phyloP scores from a whole-genome alignment of 2,113 vertebrate species.

The Charina bottae region DNA sequence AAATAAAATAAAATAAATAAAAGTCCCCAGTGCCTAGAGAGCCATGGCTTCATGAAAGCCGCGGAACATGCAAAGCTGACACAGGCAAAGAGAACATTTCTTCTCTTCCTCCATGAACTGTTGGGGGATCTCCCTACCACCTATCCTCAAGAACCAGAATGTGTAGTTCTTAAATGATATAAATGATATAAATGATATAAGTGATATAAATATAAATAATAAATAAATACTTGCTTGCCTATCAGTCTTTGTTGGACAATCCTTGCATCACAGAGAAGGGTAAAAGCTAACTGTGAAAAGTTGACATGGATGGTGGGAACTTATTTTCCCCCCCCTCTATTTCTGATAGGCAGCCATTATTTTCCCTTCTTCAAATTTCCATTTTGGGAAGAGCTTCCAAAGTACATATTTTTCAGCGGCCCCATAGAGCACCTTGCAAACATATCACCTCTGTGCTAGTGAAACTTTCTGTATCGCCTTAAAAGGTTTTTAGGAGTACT shows the following conservation, averaged over 20 bases:
- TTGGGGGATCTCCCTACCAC: background rate
- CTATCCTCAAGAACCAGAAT: background rate
- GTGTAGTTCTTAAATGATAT: background rate
- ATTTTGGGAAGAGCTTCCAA: background rate
- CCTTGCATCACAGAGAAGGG: background rate
- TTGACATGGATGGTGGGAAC: background rate
- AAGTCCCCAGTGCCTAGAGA: background rate
- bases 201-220: too few species aligned
- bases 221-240: background rate
- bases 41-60: background rate
- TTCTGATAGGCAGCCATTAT: background rate
- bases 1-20: too few species aligned
- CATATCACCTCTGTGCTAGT: too few species aligned
- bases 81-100: background rate
- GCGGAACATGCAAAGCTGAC: background rate
- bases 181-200: too few species aligned
- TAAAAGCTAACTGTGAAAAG: background rate
- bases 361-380: background rate
- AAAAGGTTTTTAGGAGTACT: too few species aligned
- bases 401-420: background rate
- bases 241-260: background rate
- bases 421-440: too few species aligned
- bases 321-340: background rate
- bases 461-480: too few species aligned
- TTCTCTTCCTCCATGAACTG: background rate